Evolutionary conservation across 2,113 vertebrate species (phyloP), one percentile per base, ranked within the genome.

Genomic region (Neodon shergylaensis): DNA sequence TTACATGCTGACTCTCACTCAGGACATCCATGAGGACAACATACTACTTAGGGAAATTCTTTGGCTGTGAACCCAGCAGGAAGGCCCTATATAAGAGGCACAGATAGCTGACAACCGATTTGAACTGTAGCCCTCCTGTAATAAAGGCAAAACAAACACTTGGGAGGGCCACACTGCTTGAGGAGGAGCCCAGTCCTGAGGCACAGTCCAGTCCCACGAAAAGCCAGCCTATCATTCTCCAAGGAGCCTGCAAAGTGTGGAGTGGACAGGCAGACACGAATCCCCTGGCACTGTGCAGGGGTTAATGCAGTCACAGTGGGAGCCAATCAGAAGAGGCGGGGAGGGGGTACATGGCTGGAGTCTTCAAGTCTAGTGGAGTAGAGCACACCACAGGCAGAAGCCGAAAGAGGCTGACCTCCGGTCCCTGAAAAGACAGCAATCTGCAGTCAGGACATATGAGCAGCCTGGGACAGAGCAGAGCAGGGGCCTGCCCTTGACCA

Each of bases 281-380:
- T 68, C n/a, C 4, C n/a, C 22, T 3, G 1, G 4, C 8, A 7
- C 70, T 2, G 1, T 4, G 17, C 11, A 79, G 9, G 13, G 14
- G 0, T 12, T 24, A 1, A 44, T 0, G 8, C 0, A 3, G 49
- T 21, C 16, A 5, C 33, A 0, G 1, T 3, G 26, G 66, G 26
- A 24, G 19, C 73, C 73, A 36, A 44, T 13, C 44, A 28, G 70
- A 63, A 52, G 42, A 14, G 16, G 42, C 10, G 19, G 33, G 14
- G 61, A 21, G 17, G 14, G 11, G 39, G 11, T 72, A 1, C 17
- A 7, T 14, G 39, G 42, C 28, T 19, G 5, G 33, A 5, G 52
- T 44, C 78, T 63, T 16, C 47, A 3, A 1, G 33, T 2, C 0
- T 1, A 5, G 31, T 10, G n/a, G 58, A 73, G 65, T 4, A 8